phyloP scores from a whole-genome alignment of 2,888 invertebrate genomes.

The Brenthis hecate region DNA sequence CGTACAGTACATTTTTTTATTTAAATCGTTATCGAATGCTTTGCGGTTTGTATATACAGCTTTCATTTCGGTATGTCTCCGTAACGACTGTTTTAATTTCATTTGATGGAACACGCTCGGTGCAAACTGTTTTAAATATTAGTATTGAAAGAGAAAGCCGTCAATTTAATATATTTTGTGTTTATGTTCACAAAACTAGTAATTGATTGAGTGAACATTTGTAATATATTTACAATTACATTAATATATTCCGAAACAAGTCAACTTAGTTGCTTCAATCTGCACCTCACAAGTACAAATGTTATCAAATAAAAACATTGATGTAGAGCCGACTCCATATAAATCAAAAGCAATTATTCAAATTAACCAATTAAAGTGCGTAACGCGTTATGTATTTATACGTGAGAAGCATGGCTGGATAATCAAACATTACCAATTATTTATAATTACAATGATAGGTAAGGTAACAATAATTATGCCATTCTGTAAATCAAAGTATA shows the following conservation, averaged over 20 bases:
- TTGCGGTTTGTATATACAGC: slow-evolving; percentile 11
- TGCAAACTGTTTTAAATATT: slow-evolving; percentile 16
- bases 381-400: slow-evolving; percentile 45
- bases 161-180: slow-evolving; percentile 7
- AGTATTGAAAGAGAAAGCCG: slow-evolving; percentile 15
- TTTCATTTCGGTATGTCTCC: slow-evolving; percentile 19
- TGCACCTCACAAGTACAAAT: not conserved
- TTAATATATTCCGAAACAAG: too few species aligned
- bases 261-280: not conserved
- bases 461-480: slow-evolving; percentile 41
- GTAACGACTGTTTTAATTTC: slow-evolving; percentile 21
- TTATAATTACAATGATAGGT: slow-evolving; percentile 36
- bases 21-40: slow-evolving; percentile 14
- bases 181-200: slow-evolving; percentile 2
- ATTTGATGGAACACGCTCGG: slow-evolving; percentile 13
- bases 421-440: slow-evolving; percentile 36
- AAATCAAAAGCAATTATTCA: slow-evolving; percentile 53
- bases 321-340: slow-evolving; percentile 15
- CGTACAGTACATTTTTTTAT: slow-evolving; percentile 3
- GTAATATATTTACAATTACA: too few species aligned
- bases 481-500: not conserved
- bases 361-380: slow-evolving; percentile 52
- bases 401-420: slow-evolving; percentile 45
- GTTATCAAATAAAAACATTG: slow-evolving; percentile 4
- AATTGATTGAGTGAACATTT: not conserved